Base-by-base conservation (phyloP, 2,797 vertebrate genomes). In the Knipowitschia caucasica region DNA sequence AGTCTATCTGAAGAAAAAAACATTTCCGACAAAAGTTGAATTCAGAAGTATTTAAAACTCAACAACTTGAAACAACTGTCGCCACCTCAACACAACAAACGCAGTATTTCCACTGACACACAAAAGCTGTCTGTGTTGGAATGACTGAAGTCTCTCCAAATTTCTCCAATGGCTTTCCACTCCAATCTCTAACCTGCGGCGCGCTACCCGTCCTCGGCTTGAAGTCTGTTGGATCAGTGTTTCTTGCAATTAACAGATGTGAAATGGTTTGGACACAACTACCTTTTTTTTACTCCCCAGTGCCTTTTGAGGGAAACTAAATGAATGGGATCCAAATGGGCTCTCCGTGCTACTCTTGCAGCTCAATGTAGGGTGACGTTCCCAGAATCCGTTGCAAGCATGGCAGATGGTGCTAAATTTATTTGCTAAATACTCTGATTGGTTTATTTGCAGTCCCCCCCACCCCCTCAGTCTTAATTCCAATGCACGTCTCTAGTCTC, bases 381-480 rank as follows among this genome's bases (percentile, higher is more conserved):
- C 71, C 73, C 67, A 56, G 59, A 70, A 86, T 75, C 75, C 60
- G 69, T 69, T 77, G 63, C 59, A 53, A 44, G 59, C 12, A 10
- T 55, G 64, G 81, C 88, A 91, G 89, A 90, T 91, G 89, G 88
- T 49, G 27, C 77, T 51, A 75, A 66, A 83, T 86, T 67, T 83
- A 84, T 88, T 86, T 82, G 75, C 81, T 87, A 87, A 91, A 86
- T 86, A 87, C 78, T 75, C 53, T 74, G 79, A 86, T 83, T 76
- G 75, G 67, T 80, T 83, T 83, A 69, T 71, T 75, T 77, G 75
- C 59, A 18, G 52, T 59, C 65, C 70, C 20, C 31, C 17, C 15
- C 15, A 12, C 45, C 27, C 27, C 45, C 36, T 24, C 7, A 25
- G 42, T 72, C 56, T 71, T 63, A 53, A 50, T 70, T 56, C 42